These are phyloP conservation scores for Ophraella communa DNA, from an alignment of 2,888 invertebrate genomes.

Conservation along the genomic window DNA sequence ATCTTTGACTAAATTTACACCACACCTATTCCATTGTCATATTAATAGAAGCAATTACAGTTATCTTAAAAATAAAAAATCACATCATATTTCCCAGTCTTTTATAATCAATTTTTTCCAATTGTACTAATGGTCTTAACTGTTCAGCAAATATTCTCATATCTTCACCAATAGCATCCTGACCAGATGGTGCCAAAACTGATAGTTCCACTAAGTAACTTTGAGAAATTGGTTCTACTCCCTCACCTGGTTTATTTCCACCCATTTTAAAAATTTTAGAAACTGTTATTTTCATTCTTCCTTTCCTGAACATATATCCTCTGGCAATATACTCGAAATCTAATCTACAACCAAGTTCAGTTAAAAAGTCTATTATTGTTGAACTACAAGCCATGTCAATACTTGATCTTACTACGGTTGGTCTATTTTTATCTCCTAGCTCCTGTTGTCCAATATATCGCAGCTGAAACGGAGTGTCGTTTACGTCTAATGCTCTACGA, in stretches of 20 bases:
- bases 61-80: neutral
- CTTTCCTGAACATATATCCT: conserved; percentile 94
- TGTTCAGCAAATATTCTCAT: conserved; percentile 96
- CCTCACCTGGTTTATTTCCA: conserved; percentile 70
- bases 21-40: no score
- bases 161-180: conserved; percentile 95
- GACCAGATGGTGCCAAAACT: conserved; percentile 86
- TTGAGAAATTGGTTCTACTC: conserved; percentile 84
- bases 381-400: conserved; percentile 92
- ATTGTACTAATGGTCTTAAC: conserved; percentile 85
- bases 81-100: conserved; percentile 62
- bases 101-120: conserved; percentile 93
- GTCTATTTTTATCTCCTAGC: conserved; percentile 84
- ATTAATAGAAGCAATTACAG: no score
- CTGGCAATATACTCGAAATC: conserved; percentile 94
- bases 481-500: conserved; percentile 81
- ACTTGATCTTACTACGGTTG: conserved; percentile 89
- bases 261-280: conserved; percentile 86
- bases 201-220: conserved; percentile 94
- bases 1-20: no score
- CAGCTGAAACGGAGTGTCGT: conserved; percentile 87
- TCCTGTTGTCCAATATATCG: conserved; percentile 92
- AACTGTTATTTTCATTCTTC: conserved; percentile 95
- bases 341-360: conserved; percentile 87
- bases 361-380: conserved; percentile 89